Percentiles rank a stretch among this genome's conserved stretches.
phyloP scores from a whole-genome alignment of 1,140 invertebrate species.

The Planococcus citri region DNA sequence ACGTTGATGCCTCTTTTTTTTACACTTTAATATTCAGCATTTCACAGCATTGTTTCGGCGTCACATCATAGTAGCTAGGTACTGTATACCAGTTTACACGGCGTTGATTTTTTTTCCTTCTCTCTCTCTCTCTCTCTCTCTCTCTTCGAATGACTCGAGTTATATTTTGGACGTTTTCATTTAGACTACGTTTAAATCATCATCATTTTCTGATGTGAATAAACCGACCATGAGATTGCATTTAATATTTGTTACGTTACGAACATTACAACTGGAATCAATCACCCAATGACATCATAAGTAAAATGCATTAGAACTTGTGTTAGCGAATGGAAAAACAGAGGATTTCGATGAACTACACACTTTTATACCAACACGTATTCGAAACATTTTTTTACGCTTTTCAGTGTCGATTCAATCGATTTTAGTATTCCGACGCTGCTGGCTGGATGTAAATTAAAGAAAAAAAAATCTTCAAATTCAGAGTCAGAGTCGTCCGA shows the following conservation, averaged over 20 bases:
- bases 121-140: too few species aligned
- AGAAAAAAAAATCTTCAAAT: background rate
- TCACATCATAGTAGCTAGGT: background rate
- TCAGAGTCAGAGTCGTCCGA: too few species aligned
- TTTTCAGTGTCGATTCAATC: background rate
- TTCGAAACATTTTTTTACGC: background rate
- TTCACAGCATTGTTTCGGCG: constrained; percentile 1
- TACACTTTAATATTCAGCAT: background rate
- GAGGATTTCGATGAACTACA: background rate
- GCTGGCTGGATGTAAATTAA: too few species aligned
- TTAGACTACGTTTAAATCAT: constrained; percentile 3
- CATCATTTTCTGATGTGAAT: background rate
- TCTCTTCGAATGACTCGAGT: background rate
- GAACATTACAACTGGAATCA: background rate
- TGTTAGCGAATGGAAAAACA: background rate
- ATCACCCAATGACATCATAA: constrained; percentile 3
- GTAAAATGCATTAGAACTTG: background rate
- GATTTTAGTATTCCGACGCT: too few species aligned
- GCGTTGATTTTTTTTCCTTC: background rate
- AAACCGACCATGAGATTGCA: constrained; percentile 6
- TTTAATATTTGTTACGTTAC: constrained; percentile 8
- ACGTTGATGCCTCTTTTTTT: background rate
- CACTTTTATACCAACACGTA: constrained; percentile 2
- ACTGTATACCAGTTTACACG: background rate
- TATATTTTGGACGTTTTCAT: constrained; percentile 2